These are phyloP conservation scores for Drosophila mojavensis DNA, from an alignment of 1,140 invertebrate species.

Conservation along the genomic window DNA sequence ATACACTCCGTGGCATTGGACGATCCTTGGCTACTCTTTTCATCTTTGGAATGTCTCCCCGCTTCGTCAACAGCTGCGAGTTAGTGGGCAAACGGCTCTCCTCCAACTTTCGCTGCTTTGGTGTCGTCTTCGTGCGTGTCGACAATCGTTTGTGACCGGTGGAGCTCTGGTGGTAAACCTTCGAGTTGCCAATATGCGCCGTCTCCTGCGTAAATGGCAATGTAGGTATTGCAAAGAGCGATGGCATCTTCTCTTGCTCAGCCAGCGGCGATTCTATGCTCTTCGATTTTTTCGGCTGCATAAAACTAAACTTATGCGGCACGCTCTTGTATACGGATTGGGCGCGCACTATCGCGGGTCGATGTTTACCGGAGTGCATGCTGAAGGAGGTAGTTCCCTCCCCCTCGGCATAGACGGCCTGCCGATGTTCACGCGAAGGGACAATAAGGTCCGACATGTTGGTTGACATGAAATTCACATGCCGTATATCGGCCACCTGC, in stretches of 20 bases:
- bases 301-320: background rate
- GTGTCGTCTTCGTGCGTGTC: background rate
- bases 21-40: background rate
- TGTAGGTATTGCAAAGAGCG: slow-evolving; percentile 12
- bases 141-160: background rate
- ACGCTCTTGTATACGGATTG: background rate
- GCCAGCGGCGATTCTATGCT: background rate
- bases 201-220: background rate
- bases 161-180: background rate
- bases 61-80: slow-evolving; percentile 9
- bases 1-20: background rate
- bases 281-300: background rate
- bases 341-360: background rate
- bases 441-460: background rate
- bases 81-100: slow-evolving; percentile 16
- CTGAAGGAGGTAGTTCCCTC: background rate
- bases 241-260: background rate
- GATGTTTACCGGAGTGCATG: background rate
- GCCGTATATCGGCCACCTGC: slow-evolving; percentile 1
- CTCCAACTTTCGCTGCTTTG: background rate
- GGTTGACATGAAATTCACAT: slow-evolving; percentile 7
- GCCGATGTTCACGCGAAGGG: background rate
- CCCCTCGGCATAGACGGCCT: background rate
- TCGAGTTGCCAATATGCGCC: too few species aligned
- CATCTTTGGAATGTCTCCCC: slow-evolving; percentile 2